Base-by-base conservation (phyloP, 2,888 invertebrate species). In the Exephanes ischioxanthus region DNA sequence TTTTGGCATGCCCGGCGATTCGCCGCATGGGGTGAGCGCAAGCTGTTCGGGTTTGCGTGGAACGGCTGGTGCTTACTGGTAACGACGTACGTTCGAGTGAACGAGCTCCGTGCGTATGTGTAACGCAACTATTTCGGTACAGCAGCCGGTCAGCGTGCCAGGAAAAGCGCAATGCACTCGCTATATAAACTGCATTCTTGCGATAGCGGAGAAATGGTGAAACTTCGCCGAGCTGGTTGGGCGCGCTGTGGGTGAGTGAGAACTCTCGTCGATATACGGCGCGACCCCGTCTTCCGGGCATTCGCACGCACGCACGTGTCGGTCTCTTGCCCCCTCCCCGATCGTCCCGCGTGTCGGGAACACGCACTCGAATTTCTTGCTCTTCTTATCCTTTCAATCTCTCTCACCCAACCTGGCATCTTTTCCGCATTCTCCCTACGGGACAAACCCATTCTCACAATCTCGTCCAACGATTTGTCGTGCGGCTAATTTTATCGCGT, bases 91-190 rank as follows among this genome's bases (percentile, higher is more conserved):
- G 63, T 33, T 26, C 63, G 63, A 30, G 33, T 33, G 45, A 66
- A 73, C 55, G 67, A 5, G 41, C 26, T 41, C 85, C 85, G 81
- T 83, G 70, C 72, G 67, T 48, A 53, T 51, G 81, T 86, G 82
- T 83, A 86, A 81, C 76, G 77, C 41, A 58, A 84, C 88, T 90
- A 90, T 90, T 90, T 90, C 83, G 88, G 87, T 85, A 80, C 84
- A 87, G 84, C 84, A 87, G 84, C 83, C 88, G 89, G 87, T 87
- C 88, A 85, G 86, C 88, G 87, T 90, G 90, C 90, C 90, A 90
- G 88, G 88, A 90, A 89, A 89, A 89, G 88, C 89, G 87, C 90
- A 88, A 89, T 89, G 90, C 89, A 89, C 88, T 89, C 88, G 83
- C 88, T 88, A 87, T 88, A 87, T 87, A 90, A 89, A 88, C 81